A percentile compares a stretch with the other conserved stretches of the same genome.
phyloP scores from a whole-genome alignment of 2,797 vertebrate species.

The Malurus splendens region DNA sequence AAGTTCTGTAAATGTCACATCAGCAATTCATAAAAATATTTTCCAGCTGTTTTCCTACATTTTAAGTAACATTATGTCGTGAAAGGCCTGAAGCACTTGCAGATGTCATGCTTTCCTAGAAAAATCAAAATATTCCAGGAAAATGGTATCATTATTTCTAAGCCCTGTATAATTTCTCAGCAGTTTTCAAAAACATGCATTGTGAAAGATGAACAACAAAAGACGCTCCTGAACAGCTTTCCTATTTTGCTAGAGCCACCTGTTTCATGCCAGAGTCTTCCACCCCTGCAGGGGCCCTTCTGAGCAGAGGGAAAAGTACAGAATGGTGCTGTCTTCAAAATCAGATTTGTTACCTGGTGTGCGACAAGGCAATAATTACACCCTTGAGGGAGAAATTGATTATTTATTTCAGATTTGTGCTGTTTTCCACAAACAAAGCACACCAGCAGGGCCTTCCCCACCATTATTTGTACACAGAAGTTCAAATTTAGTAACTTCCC shows the following conservation, averaged over 20 bases:
- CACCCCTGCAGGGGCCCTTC: not conserved
- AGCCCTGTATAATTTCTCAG: not conserved
- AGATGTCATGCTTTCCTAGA: not conserved
- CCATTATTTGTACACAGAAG: not conserved
- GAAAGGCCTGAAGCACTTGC: not conserved
- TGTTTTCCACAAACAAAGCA: not conserved
- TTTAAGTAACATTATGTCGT: not conserved
- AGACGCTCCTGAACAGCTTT: not conserved
- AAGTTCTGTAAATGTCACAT: not conserved
- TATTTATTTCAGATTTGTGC: not conserved
- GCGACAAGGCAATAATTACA: not conserved
- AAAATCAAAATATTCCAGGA: not conserved
- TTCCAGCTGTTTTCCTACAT: not conserved
- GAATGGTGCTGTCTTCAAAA: not conserved
- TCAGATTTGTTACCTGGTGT: not conserved
- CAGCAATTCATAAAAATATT: not conserved
- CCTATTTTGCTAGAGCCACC: rapidly evolving
- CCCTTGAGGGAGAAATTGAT: not conserved
- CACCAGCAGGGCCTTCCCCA: too few species aligned
- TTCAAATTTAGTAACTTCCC: not conserved
- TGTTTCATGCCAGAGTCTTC: not conserved
- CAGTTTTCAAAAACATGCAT: not conserved
- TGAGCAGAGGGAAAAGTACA: not conserved
- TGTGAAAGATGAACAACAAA: not conserved
- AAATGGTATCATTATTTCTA: not conserved